These are phyloP conservation scores for Macrotis lagotis DNA, from an alignment of 2,113 vertebrate genomes.

Conservation along the genomic window DNA sequence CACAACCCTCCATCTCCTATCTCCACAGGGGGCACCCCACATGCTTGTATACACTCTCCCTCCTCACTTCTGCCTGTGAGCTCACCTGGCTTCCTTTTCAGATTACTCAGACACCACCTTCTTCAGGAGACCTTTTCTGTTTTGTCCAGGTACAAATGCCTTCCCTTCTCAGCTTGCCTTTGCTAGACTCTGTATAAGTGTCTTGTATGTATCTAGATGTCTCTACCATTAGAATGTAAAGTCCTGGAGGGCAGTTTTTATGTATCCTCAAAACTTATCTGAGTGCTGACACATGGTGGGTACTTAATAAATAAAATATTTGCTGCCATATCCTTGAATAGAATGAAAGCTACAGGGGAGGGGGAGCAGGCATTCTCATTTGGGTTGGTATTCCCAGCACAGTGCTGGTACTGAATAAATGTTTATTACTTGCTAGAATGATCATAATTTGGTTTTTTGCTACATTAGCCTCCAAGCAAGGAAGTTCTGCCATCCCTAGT, in stretches of 20 bases:
- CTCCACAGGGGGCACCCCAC: too few species aligned
- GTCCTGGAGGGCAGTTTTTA: background rate
- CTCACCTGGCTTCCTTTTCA: background rate
- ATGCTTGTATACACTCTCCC: background rate
- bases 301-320: background rate
- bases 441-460: background rate
- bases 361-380: background rate
- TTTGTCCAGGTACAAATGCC: background rate
- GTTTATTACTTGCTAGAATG: background rate
- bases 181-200: background rate
- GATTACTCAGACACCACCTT: too few species aligned
- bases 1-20: background rate
- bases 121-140: background rate
- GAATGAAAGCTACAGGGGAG: background rate
- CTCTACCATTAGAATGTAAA: too few species aligned
- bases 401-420: background rate
- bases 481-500: background rate
- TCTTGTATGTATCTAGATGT: too few species aligned
- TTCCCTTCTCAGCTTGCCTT: background rate
- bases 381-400: background rate
- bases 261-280: too few species aligned
- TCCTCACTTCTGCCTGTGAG: too few species aligned
- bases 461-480: constrained; percentile 28
- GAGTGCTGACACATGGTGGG: too few species aligned
- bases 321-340: background rate